Evolutionary conservation across 2,888 invertebrate species (phyloP).

Genomic region (Tenthredo livida): DNA sequence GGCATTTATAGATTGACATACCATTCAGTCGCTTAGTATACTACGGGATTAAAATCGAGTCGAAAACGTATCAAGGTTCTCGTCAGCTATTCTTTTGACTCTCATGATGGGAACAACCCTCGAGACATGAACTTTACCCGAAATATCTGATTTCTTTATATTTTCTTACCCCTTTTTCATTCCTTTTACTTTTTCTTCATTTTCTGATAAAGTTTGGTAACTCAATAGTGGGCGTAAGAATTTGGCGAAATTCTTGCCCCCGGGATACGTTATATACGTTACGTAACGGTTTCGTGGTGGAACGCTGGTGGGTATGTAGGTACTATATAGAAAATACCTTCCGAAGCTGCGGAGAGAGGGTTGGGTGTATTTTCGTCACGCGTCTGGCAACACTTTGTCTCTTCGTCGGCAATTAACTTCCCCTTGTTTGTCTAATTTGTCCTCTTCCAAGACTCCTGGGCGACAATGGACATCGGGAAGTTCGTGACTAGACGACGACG

Average conservation of each 20-base stretch:
- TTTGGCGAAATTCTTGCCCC: background rate
- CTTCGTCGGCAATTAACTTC: conserved; percentile 48
- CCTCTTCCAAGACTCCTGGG: conserved; percentile 40
- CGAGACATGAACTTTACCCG: background rate
- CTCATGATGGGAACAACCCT: background rate
- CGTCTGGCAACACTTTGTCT: conserved; percentile 49
- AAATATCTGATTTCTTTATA: background rate
- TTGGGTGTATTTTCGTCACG: conserved; percentile 50
- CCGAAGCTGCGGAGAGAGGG: background rate
- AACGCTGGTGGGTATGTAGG: background rate
- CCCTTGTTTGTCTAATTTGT: conserved; percentile 51
- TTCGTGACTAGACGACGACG: conserved; percentile 32
- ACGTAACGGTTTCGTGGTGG: background rate
- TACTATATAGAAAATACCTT: conserved; percentile 3
- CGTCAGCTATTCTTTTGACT: background rate
- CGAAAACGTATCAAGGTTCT: background rate
- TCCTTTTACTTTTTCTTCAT: background rate
- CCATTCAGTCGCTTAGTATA: background rate
- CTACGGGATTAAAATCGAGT: background rate
- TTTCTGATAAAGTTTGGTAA: background rate
- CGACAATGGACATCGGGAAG: conserved; percentile 44
- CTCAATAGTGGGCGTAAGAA: background rate
- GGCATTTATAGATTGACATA: background rate
- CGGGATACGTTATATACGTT: background rate
- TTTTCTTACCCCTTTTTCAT: background rate